Conservation (phyloP, 2,113 vertebrate species). For the Mus spicilegus region DNA sequence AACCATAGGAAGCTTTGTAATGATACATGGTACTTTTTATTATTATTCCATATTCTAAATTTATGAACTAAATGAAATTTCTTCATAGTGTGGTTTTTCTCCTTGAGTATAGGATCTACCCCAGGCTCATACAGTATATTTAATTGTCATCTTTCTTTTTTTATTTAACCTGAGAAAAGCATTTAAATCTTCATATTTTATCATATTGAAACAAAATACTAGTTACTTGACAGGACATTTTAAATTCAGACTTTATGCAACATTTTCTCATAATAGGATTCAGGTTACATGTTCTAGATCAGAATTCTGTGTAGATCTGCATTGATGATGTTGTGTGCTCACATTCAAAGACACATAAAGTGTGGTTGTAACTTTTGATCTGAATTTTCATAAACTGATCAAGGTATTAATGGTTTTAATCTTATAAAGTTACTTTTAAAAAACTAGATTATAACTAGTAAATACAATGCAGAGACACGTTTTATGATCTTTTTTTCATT, state of each 20-base stretch:
- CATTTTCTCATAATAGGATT: slow-evolving; percentile 6
- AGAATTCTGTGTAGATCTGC: neutral
- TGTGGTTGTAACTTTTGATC: neutral
- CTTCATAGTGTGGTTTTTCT: slow-evolving; percentile 15
- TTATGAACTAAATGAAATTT: neutral
- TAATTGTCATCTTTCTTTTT: neutral
- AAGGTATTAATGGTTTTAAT: neutral
- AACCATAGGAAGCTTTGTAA: slow-evolving; percentile 35
- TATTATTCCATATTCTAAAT: slow-evolving; percentile 15
- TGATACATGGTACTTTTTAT: slow-evolving; percentile 15
- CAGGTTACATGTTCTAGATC: neutral
- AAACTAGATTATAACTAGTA: slow-evolving; percentile 4
- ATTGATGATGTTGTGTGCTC: neutral
- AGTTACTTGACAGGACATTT: neutral
- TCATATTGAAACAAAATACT: neutral
- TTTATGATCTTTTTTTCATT: neutral
- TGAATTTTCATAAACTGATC: neutral
- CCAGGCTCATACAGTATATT: neutral
- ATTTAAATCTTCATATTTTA: neutral
- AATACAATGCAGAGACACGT: neutral
- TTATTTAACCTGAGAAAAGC: slow-evolving; percentile 11
- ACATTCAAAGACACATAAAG: neutral
- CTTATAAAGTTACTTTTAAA: neutral
- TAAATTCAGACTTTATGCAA: neutral
- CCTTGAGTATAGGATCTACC: neutral